Evolutionary conservation across 2,888 invertebrate species (phyloP).

Genomic region (Euzetes globulus): DNA sequence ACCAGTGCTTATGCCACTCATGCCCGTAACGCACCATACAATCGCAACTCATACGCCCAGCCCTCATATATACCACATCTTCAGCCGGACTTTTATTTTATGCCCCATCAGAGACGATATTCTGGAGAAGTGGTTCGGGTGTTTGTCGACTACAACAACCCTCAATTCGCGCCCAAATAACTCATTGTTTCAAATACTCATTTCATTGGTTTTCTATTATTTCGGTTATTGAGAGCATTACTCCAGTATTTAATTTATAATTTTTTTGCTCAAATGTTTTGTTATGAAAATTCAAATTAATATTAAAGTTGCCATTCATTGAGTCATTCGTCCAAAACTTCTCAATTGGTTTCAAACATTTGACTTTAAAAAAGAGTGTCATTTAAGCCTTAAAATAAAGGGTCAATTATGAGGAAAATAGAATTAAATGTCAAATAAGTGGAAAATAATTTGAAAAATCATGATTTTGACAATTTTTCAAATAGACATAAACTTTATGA

Average conservation of each 20-base stretch:
- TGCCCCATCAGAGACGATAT: conserved; percentile 88
- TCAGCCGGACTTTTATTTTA: conserved; percentile 80
- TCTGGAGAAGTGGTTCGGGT: conserved; percentile 81
- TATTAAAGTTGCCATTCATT: conserved; percentile 22
- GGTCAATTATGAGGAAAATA: no score
- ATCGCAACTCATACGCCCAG: not conserved
- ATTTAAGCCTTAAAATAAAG: no score
- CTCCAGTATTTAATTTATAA: not conserved
- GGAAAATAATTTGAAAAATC: not conserved
- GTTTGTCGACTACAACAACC: conserved; percentile 69
- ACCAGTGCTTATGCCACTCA: conserved; percentile 36
- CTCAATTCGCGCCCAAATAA: conserved; percentile 4
- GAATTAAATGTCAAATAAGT: not conserved
- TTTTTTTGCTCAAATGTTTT: conserved; percentile 15
- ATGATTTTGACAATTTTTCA: no score
- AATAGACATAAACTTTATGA: no score
- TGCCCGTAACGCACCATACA: conserved; percentile 17
- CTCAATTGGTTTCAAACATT: not conserved
- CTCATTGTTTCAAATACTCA: not conserved
- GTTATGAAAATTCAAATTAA: not conserved
- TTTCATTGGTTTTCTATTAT: not conserved
- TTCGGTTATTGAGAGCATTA: not conserved
- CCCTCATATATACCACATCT: conserved; percentile 28
- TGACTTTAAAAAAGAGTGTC: no score
- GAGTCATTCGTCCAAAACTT: not conserved